Evolutionary conservation across 2,888 invertebrate species (phyloP), one percentile per base, ranked within the genome.

Genomic region (Erebia aethiops): DNA sequence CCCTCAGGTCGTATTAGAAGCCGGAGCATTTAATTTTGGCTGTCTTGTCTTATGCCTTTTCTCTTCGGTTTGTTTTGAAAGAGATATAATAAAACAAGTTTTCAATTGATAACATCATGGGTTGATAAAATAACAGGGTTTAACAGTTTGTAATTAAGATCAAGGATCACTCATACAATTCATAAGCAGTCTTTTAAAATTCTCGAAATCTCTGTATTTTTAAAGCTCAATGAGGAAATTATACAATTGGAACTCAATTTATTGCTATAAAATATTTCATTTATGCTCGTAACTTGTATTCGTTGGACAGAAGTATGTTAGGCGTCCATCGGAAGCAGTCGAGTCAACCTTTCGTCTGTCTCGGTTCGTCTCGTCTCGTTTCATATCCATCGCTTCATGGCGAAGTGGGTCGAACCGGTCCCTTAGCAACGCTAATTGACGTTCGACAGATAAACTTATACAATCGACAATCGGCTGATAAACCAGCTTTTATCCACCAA

Each of bases 351-450:
- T 41, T 61, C 63, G n/a, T 10, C 46, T 11, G 56, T 56, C 65
- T 66, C 56, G 57, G 21, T 21, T 58, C 56, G 66, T 78, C 84
- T 79, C 77, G 81, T 80, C 83, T 79, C 77, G 85, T 81, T 64
- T 81, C 79, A 83, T 85, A 86, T 85, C 80, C 86, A 85, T 84
- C 79, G 78, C 75, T 75, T 76, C 77, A 82, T 82, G 86, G 85
- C 80, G 78, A 82, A 77, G 82, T 82, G 79, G 84, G 79, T 76
- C 81, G 75, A 81, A 90, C 92, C 87, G 89, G 91, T 89, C 87
- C 82, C 80, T 78, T 82, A 76, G 81, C 78, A 75, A 80, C 84
- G 81, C 89, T 92, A 91, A 92, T 91, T 91, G 92, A 90, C 89
- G 84, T 87, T 83, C 84, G 85, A 87, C 88, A 88, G 87, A 82